Base-by-base conservation (phyloP, 2,113 vertebrate genomes). In the Rana temporaria region DNA sequence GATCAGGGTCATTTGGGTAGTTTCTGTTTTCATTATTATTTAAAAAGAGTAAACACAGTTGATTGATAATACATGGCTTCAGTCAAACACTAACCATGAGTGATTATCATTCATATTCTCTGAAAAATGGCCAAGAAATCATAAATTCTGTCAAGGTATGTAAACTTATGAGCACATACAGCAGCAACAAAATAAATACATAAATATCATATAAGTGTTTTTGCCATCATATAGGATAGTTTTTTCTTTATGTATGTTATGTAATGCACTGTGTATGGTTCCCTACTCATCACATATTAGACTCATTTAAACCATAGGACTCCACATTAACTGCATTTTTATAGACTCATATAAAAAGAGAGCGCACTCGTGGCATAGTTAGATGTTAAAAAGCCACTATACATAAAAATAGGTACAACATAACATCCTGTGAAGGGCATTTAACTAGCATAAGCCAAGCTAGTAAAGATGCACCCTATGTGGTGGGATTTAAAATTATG, bases 291-390 rank as follows among this genome's bases (percentile, higher is more conserved):
- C 85, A 86, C 18, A 86, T 85, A 18, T 90, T 89, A 92, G 91
- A 93, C 91, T 91, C 84, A 8, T 82, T 87, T 89, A 91, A 91
- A 91, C 92, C 89, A 89, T 90, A 88, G 85, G 92, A 90, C 87
- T 92, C 92, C 87, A 0, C 68, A 94, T 95, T 94, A 94, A 94
- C 91, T 94, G 91, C 86, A 79, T 88, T 93, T 95, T 95, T 93
- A 94, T 94, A 93, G 94, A 92, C 91, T 93, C 87, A 11, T 90
- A 89, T 94, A 95, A 94, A 92, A 90, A 90, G 90, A 94, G 91
- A 93, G 93, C 90, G 92, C 91, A 92, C 88, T 91, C 92, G 89
- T 90, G 90, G 89, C 90, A 86, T 91, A 89, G 93, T 92, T 92
- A 90, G 90, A 91, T 91, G 91, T 85, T 78, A 78, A 90, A 92